A percentile compares a stretch with the other conserved stretches of the same genome.
Conservation (phyloP, 2,888 invertebrate species). For the Tineola bisselliella region DNA sequence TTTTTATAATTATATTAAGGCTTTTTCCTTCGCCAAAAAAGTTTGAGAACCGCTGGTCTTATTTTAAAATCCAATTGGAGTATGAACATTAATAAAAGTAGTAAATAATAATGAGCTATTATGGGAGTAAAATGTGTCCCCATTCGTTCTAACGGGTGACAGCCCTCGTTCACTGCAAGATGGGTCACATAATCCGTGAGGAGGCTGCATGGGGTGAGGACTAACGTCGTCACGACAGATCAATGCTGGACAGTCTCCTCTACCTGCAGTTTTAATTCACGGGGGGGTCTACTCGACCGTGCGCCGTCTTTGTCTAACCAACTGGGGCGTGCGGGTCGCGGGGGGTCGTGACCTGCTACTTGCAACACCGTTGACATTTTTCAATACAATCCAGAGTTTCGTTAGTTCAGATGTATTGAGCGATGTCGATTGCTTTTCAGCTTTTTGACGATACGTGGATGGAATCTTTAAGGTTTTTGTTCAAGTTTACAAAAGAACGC, state of each 20-base stretch:
- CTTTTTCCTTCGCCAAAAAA: no score
- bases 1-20: no score
- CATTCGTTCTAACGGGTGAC: conserved; percentile 3
- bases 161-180: conserved; percentile 10
- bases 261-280: conserved; percentile 65
- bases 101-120: neutral
- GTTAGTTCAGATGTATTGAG: neutral
- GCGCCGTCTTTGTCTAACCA: conserved; percentile 26
- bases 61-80: neutral
- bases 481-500: neutral
- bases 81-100: neutral
- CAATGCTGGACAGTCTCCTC: conserved; percentile 53
- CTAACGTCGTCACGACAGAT: conserved; percentile 53
- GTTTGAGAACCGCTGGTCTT: no score
- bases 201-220: conserved; percentile 25
- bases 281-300: conserved; percentile 17
- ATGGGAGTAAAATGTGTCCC: neutral
- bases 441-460: neutral
- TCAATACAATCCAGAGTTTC: conserved; percentile 7
- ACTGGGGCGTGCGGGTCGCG: neutral
- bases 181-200: conserved; percentile 10
- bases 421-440: neutral
- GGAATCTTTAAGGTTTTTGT: neutral
- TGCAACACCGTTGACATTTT: conserved; percentile 5
- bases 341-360: neutral